Evolutionary conservation across 2,797 vertebrate genomes (phyloP).

Genomic region (Salmo trutta): DNA sequence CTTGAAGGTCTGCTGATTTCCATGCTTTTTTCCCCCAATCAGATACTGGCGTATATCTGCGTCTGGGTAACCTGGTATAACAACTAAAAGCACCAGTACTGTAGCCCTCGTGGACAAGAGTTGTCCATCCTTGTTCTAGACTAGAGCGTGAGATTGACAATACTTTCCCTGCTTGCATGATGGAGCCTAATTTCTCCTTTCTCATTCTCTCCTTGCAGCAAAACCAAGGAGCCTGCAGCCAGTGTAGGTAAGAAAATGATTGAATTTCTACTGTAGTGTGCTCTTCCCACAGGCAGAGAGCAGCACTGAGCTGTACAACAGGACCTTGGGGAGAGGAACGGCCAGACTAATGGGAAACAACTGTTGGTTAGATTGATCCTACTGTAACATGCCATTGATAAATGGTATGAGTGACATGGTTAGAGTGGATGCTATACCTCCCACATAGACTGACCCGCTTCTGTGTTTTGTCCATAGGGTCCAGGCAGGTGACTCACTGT

Average conservation of each 20-base stretch:
- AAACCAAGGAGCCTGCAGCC: constrained; percentile 85
- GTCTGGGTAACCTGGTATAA: background rate
- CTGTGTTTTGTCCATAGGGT: constrained; percentile 85
- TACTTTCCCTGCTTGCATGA: background rate
- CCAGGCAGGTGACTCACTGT: constrained; percentile 91
- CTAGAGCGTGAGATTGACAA: background rate
- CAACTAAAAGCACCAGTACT: background rate
- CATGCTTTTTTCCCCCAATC: background rate
- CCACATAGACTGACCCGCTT: constrained; percentile 63
- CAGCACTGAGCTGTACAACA: constrained; percentile 20
- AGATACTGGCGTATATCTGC: background rate
- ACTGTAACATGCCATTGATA: background rate
- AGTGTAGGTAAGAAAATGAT: constrained; percentile 80
- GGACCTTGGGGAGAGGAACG: background rate
- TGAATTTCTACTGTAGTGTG: background rate
- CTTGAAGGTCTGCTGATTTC: background rate
- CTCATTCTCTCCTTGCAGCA: constrained; percentile 65
- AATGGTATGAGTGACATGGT: background rate
- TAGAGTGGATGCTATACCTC: background rate
- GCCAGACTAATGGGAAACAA: constrained; percentile 16
- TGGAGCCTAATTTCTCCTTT: constrained; percentile 4
- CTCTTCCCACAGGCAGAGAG: background rate
- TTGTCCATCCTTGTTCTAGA: background rate
- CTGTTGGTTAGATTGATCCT: constrained; percentile 9
- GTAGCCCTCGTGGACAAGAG: background rate